Base-by-base conservation (phyloP, 1,140 invertebrate species). In the Nomia melanderi region DNA sequence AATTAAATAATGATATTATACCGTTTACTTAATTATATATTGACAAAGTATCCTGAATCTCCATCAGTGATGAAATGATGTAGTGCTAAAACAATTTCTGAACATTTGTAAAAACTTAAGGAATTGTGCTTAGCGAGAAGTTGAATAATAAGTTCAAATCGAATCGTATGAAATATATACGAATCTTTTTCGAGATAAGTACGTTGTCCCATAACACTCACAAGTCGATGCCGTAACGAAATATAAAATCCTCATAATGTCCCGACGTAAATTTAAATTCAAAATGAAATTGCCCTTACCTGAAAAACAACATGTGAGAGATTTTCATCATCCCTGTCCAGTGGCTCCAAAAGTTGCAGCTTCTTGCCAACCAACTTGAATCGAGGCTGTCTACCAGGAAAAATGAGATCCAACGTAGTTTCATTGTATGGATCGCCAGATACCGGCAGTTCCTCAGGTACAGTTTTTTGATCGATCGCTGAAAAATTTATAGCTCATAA, bases 221-320 rank as follows among this genome's bases (percentile, higher is more conserved):
- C 39, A 9, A 14, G 20, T n/a, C 56, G 17, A 25, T 72, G 3
- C 12, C 62, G 39, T 27, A 71, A 63, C 4, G 14, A 47, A 31
- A 50, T 17, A 50, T 20, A 23, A n/a, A n/a, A 20, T 20, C 9
- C 23, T 3, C 11, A 53, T 23, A 33, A 44, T 9, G 39, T n/a
- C 3, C 44, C 59, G 44, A 1, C 25, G 41, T 50, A 56, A 47
- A 75, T 57, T 44, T 33, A 0, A 44, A 66, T 66, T 56, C 5
- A 33, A 54, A 80, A 33, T 36, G 39, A 70, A 65, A 67, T 65
- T 29, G 27, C 31, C 78, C 87, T 92, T 90, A 97, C 96, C 94
- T 97, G 96, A 90, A 98, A 97, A 3, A 97, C 95, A 88, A 97
- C 95, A 90, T 97, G 96, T 47, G 96, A 97, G 44, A 97, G 93